Evolutionary conservation across 2,113 vertebrate species (phyloP), one percentile per base, ranked within the genome.

Genomic region (Oncorhynchus tshawytscha): DNA sequence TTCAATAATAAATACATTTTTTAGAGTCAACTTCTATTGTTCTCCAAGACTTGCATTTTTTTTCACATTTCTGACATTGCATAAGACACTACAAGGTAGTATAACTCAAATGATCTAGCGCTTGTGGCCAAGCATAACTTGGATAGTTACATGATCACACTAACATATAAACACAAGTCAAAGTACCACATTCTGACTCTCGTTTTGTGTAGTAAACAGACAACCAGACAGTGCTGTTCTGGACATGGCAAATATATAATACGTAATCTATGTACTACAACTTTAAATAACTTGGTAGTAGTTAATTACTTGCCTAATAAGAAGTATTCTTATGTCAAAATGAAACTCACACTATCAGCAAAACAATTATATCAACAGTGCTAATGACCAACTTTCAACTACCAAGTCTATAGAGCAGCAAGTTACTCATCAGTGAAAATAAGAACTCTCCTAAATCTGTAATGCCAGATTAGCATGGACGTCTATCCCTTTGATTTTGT

Each of bases 391-490:
- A 49, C 12, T 24, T 70, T 73, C n/a, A 70, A 39, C 27, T 31
- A 64, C 29, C 7, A 49, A 15, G 25, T 60, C 39, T 29, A 51
- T 24, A 18, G 22, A 51, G 22, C 22, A 57, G 24, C 22, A 73
- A 22, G 4, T 62, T 27, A 45, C 70, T 25, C 54, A 20, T 76
- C 34, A 78, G 72, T 57, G 51, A 73, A 45, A 71, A 71, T 54
- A 4, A 16, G 7, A 15, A 27, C 34, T 67, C 22, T 57, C 48
- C 27, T 66, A 76, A 67, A 20, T 81, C 65, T 48, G 2, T 25
- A 22, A 60, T 16, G 15, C 54, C 69, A 29, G 1, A 2, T 73
- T 69, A 62, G 70, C 34, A 9, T 34, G 27, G 29, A 75, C 39
- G 62, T 7, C 18, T 45, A 72, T 72, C 49, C 24, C 59, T 18